Conservation (phyloP, 2,888 invertebrate species). For the Bedellia somnulentella region DNA sequence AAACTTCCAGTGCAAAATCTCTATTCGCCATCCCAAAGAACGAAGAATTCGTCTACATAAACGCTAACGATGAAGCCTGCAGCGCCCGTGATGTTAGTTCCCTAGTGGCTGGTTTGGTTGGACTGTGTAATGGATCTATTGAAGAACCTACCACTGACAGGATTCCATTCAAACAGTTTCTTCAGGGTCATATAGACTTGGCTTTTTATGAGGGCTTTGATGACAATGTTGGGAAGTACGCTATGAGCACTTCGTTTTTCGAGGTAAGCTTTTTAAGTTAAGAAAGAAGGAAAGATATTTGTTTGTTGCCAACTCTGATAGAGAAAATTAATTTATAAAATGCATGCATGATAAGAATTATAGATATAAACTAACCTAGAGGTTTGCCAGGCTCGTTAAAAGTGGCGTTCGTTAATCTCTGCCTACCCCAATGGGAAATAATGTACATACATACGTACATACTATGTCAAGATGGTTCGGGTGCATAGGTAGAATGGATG, state of each 20-base stretch:
- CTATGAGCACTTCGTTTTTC: slow-evolving; percentile 50
- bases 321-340: too few species aligned
- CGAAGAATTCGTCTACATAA: slow-evolving; percentile 89
- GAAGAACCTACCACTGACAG: slow-evolving; percentile 14
- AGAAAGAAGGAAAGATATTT: too few species aligned
- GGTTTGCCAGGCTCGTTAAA: too few species aligned
- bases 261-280: slow-evolving; percentile 23
- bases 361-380: too few species aligned
- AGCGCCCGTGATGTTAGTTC: slow-evolving; percentile 45
- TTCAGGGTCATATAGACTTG: slow-evolving; percentile 79
- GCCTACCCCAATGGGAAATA: too few species aligned
- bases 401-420: too few species aligned
- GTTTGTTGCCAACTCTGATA: too few species aligned
- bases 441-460: too few species aligned
- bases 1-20: slow-evolving; percentile 76
- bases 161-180: slow-evolving; percentile 59
- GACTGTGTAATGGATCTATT: slow-evolving; percentile 22
- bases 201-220: slow-evolving; percentile 86
- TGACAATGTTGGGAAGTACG: slow-evolving; percentile 75
- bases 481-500: too few species aligned
- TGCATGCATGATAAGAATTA: too few species aligned
- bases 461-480: too few species aligned
- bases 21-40: slow-evolving; percentile 91
- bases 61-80: slow-evolving; percentile 50
- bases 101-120: slow-evolving; percentile 40